Base-by-base conservation (phyloP, 2,113 vertebrate genomes). In the Malurus cyaneus region DNA sequence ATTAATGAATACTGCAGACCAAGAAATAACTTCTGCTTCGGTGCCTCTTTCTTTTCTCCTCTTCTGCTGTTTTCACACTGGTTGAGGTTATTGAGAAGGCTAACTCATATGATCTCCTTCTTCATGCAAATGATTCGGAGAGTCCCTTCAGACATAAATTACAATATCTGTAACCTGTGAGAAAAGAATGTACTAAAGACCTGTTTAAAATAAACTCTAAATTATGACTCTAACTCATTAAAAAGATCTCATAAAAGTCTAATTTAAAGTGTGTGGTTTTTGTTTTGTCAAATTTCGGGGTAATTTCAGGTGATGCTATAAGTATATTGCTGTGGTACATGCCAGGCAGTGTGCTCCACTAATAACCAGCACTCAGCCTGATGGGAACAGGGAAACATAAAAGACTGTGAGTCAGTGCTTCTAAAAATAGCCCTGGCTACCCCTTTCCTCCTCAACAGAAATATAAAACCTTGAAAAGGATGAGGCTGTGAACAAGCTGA, bases 11-110 rank as follows among this genome's bases (percentile, higher is more conserved):
- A 80, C 42, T 47, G 62, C 90, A 80, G 85, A 89, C 71, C 73
- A 80, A 94, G 88, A 96, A 88, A 95, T 92, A 77, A 69, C 42
- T 89, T 93, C 90, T 80, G 90, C 74, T 94, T 86, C 90, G 80
- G 34, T 86, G 82, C 50, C 9, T 79, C 84, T 91, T 91, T 76
- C 56, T 89, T 72, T 66, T 34, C 54, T 83, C 36, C 46, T 47
- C 59, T 88, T 61, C 64, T 89, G 28, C 59, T 88, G 9, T 13
- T 89, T 95, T 88, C 62, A 50, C 36, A 26, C 23, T 39, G 31
- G 32, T 36, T 65, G 62, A 80, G 18, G 18, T 85, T 92, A 77
- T 47, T 70, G 81, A 92, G 74, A 65, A 80, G 77, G 32, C n/a
- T 93, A 94, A 87, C 41, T 59, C 54, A 76, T 72, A 84, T 5